Percentiles rank a stretch among this genome's conserved stretches.
Evolutionary conservation across 2,113 vertebrate species (phyloP).

Genomic region (Lichenostomus cassidix): DNA sequence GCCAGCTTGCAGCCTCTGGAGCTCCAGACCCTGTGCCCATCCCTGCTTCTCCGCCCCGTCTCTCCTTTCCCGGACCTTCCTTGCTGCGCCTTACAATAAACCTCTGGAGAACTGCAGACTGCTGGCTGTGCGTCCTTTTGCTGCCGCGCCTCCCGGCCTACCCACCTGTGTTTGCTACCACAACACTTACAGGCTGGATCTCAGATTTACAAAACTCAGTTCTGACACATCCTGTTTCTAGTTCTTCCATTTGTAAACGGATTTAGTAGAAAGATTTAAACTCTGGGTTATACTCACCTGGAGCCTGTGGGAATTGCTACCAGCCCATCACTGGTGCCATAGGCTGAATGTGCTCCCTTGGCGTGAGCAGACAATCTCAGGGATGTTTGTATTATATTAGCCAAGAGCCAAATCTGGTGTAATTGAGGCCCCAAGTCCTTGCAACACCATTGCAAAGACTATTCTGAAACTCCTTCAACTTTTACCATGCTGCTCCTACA

Average conservation of each 20-base stretch:
- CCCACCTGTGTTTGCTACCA: no score
- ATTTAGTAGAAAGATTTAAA: neutral
- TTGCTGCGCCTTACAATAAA: no score
- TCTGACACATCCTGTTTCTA: neutral
- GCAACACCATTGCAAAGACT: neutral
- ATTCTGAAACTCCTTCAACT: neutral
- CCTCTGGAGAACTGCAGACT: no score
- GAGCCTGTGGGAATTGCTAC: neutral
- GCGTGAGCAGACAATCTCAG: neutral
- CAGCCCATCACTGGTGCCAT: no score
- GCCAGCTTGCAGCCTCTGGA: no score
- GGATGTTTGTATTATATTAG: rapidly evolving
- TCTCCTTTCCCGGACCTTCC: no score
- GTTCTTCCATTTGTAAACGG: neutral
- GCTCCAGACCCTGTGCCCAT: no score
- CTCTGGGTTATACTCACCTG: neutral
- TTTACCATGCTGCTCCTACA: neutral
- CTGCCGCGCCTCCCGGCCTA: no score
- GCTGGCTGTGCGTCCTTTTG: no score
- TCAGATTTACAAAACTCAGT: neutral
- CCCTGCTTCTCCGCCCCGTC: no score
- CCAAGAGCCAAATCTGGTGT: neutral
- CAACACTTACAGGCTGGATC: neutral
- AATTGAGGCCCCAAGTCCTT: neutral
- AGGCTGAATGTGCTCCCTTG: neutral